phyloP scores from a whole-genome alignment of 2,888 invertebrate species.

The Pterostichus madidus region DNA sequence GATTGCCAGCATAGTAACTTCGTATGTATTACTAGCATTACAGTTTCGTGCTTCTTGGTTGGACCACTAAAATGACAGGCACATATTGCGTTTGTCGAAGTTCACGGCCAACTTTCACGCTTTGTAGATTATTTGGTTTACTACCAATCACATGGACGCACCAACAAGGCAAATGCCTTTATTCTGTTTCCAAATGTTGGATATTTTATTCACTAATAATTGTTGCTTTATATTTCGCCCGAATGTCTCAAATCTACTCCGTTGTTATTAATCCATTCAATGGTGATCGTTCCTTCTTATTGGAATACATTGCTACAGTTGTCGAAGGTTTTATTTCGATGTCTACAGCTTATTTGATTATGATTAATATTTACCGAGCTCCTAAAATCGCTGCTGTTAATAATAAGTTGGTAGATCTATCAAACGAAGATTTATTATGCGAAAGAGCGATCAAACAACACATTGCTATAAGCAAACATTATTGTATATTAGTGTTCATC shows the following conservation, averaged over 20 bases:
- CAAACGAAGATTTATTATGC: conserved; percentile 73
- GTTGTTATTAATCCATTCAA: conserved; percentile 34
- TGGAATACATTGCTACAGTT: conserved; percentile 31
- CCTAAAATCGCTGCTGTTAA: conserved; percentile 72
- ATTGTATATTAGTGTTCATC: not conserved
- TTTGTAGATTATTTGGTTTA: conserved; percentile 73
- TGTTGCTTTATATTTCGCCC: conserved; percentile 69
- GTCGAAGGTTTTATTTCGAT: conserved; percentile 57
- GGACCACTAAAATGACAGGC: conserved; percentile 51
- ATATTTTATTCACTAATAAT: conserved; percentile 71
- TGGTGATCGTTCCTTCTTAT: conserved; percentile 24
- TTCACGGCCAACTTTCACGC: conserved; percentile 69
- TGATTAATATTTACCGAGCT: conserved; percentile 71
- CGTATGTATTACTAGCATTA: conserved; percentile 72
- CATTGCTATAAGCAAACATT: conserved; percentile 16
- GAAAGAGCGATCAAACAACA: conserved; percentile 71
- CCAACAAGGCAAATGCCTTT: conserved; percentile 72
- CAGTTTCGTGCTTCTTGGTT: conserved; percentile 71
- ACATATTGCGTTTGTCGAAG: conserved; percentile 72
- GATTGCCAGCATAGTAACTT: conserved; percentile 72
- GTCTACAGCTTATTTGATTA: conserved; percentile 71
- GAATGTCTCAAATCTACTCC: conserved; percentile 67
- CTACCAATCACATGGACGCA: conserved; percentile 73
- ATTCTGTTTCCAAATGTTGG: conserved; percentile 72
- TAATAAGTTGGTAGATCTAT: conserved; percentile 71